Conservation (phyloP, 2,113 vertebrate species). For the Catharus fuscescens region DNA sequence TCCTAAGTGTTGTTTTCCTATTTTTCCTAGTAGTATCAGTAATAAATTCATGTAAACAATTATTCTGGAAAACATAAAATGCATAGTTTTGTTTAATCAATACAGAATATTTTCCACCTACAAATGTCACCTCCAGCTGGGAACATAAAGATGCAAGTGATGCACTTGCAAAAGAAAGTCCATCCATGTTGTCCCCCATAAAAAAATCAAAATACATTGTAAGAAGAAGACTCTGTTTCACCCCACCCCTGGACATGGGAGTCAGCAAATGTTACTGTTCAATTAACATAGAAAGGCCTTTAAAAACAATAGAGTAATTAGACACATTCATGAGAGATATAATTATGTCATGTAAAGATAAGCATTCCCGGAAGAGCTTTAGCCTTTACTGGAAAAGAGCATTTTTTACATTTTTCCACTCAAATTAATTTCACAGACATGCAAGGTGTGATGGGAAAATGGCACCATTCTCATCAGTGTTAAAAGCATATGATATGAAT, state of each 20-base stretch:
- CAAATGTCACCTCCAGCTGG: not conserved
- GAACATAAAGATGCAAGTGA: not conserved
- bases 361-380: conserved; percentile 53
- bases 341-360: conserved; percentile 61
- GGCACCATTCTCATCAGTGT: conserved; percentile 69
- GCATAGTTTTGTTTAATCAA: not conserved
- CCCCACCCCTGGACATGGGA: not conserved
- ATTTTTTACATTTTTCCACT: conserved; percentile 39
- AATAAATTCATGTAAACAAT: not conserved
- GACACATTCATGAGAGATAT: conserved; percentile 46
- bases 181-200: not conserved
- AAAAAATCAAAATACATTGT: not conserved
- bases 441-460: conserved; percentile 6
- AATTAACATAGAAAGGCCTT: conserved; percentile 48
- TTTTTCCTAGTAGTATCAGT: not conserved
- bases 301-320: conserved; percentile 62
- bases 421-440: not conserved
- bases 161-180: not conserved
- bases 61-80: not conserved
- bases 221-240: not conserved
- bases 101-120: not conserved
- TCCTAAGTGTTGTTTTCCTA: not conserved
- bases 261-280: conserved; percentile 30
- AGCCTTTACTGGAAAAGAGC: conserved; percentile 37
- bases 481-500: conserved; percentile 75